phyloP scores from a whole-genome alignment of 2,888 invertebrate genomes.

The Sphaerophoria taeniata region DNA sequence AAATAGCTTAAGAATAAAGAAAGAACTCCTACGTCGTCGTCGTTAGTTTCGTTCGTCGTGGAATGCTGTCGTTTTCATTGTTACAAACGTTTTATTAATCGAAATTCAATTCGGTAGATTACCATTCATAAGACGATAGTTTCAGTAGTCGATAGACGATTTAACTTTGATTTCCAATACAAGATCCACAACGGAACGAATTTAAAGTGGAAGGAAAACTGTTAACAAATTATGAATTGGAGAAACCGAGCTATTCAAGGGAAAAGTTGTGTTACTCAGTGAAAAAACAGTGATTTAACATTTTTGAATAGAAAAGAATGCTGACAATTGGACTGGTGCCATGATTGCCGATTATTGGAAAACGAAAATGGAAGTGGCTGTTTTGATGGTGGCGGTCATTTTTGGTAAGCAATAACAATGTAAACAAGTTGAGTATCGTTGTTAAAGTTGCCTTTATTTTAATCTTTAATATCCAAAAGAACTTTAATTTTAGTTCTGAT shows the following conservation, averaged over 20 bases:
- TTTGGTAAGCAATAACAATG: slow-evolving; percentile 42
- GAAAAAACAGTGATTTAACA: not conserved
- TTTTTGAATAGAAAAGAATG: slow-evolving; percentile 16
- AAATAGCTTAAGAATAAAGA: slow-evolving; percentile 7
- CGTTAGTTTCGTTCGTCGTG: not conserved
- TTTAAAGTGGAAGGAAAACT: slow-evolving; percentile 29
- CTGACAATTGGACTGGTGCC: slow-evolving; percentile 8
- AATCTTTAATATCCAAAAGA: too few relatives aligned
- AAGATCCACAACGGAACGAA: slow-evolving; percentile 17
- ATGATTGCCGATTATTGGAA: slow-evolving; percentile 40
- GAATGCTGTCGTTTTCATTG: not conserved
- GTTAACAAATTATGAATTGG: slow-evolving; percentile 40
- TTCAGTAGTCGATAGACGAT: slow-evolving; percentile 56
- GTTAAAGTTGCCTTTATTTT: not conserved
- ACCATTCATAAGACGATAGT: slow-evolving; percentile 38
- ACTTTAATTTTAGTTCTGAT: too few relatives aligned
- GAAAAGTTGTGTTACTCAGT: slow-evolving; percentile 34
- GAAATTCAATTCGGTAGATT: slow-evolving; percentile 36
- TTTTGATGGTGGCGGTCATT: slow-evolving; percentile 21
- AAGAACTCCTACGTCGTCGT: slow-evolving; percentile 11
- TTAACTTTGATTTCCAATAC: slow-evolving; percentile 34
- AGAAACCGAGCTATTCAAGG: slow-evolving; percentile 36
- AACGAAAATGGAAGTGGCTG: slow-evolving; percentile 14
- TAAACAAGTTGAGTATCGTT: slow-evolving; percentile 1
- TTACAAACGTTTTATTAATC: slow-evolving; percentile 44